These are phyloP conservation scores for Agrochola macilenta DNA, from an alignment of 2,888 invertebrate species.

Conservation along the genomic window DNA sequence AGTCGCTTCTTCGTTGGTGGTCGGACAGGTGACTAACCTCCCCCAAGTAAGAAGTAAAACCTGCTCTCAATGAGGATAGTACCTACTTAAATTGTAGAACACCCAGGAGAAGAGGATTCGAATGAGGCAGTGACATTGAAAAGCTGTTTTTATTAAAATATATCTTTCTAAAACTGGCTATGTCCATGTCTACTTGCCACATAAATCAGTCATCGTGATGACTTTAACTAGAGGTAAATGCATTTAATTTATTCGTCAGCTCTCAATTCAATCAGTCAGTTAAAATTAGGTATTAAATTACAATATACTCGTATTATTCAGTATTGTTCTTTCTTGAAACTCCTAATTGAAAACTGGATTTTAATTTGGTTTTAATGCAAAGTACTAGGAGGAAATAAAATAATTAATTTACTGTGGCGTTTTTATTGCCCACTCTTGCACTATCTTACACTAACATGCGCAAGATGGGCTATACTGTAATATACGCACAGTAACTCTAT, in stretches of 20 bases:
- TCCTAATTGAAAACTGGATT: constrained; percentile 14
- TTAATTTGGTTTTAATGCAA: constrained; percentile 3
- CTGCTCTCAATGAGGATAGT: no score
- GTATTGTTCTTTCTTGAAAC: constrained; percentile 30
- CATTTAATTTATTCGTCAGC: background rate
- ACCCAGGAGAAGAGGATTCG: background rate
- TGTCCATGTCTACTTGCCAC: background rate
- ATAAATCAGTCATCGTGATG: background rate
- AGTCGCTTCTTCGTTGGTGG: no score
- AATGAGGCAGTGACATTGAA: background rate
- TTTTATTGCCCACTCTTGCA: constrained; percentile 15
- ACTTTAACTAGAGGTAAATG: background rate
- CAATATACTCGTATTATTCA: background rate
- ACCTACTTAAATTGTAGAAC: no score
- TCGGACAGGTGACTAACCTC: no score
- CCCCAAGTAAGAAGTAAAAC: no score
- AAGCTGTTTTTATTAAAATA: background rate
- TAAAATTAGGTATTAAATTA: background rate
- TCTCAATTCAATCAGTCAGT: background rate
- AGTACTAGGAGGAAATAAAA: background rate
- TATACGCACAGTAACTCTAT: background rate
- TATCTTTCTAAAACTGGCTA: background rate
- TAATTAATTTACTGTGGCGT: constrained; percentile 21
- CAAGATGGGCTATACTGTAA: background rate
- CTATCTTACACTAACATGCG: background rate